These are phyloP conservation scores for Parazoanthus atlanticus DNA, from an alignment of 92 coral and sea anemone species.

Conservation along the genomic window DNA sequence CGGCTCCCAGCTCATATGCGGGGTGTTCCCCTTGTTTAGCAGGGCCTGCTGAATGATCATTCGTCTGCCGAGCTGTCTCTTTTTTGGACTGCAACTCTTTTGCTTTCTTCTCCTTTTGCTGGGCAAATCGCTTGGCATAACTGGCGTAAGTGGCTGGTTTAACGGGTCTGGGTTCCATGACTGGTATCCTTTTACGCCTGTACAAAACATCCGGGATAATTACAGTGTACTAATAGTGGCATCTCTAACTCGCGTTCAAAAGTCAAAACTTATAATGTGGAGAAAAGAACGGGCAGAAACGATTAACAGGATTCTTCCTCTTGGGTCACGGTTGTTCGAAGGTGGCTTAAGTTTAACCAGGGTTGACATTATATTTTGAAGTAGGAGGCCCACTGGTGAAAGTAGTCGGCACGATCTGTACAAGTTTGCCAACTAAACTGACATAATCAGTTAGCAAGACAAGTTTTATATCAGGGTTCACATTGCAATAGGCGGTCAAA, in stretches of 20 bases:
- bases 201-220: background rate
- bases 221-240: background rate
- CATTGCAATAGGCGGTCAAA: too few species aligned
- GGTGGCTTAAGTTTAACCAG: too few species aligned
- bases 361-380: too few species aligned
- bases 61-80: conserved; percentile 33
- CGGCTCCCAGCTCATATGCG: conserved; percentile 5
- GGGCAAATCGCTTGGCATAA: conserved; percentile 88
- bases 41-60: conserved; percentile 12
- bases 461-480: too few species aligned
- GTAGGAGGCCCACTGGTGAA: too few species aligned
- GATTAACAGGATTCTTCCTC: too few species aligned
- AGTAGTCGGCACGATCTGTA: too few species aligned
- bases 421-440: too few species aligned
- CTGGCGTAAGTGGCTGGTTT: conserved; percentile 55
- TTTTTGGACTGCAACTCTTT: conserved; percentile 61
- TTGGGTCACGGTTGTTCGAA: too few species aligned
- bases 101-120: conserved; percentile 76
- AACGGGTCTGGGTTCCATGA: conserved; percentile 47
- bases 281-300: too few species aligned
- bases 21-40: background rate
- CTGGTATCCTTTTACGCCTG: conserved; percentile 48
- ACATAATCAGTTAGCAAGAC: too few species aligned
- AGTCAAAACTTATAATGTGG: too few species aligned
- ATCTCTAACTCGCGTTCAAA: background rate